These are phyloP conservation scores for Agrypnia vestita DNA, from an alignment of 1,140 invertebrate species.

Conservation along the genomic window DNA sequence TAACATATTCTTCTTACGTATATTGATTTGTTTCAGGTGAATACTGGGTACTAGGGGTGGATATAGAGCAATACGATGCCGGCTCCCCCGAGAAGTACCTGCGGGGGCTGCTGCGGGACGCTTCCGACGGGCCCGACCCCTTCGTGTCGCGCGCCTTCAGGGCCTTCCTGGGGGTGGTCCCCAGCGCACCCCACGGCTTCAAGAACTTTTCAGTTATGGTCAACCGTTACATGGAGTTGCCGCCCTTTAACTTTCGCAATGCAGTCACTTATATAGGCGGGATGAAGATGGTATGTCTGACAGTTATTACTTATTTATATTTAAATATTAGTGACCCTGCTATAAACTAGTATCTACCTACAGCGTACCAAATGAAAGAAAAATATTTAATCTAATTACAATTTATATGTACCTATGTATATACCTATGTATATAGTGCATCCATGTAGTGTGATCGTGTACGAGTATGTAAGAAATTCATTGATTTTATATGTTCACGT, in stretches of 20 bases:
- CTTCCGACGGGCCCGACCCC: constrained; percentile 71
- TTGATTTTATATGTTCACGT: too few species aligned
- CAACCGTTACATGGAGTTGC: constrained; percentile 84
- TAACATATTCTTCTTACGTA: too few species aligned
- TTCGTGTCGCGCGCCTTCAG: constrained; percentile 76
- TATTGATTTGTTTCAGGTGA: constrained; percentile 75
- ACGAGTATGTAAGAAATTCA: too few species aligned
- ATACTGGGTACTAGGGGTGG: constrained; percentile 93
- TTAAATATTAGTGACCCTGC: constrained; percentile 75
- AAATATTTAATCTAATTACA: too few species aligned
- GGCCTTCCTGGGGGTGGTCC: constrained; percentile 83
- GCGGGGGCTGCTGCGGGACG: constrained; percentile 79
- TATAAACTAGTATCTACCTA: too few species aligned
- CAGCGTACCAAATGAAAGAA: too few species aligned
- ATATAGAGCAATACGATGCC: constrained; percentile 89
- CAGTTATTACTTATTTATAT: constrained; percentile 61
- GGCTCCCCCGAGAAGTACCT: constrained; percentile 84
- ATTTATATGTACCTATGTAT: too few species aligned
- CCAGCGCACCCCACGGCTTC: constrained; percentile 80
- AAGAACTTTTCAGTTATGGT: constrained; percentile 84
- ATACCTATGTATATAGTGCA: too few species aligned
- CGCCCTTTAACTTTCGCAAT: constrained; percentile 91
- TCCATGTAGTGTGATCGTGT: too few species aligned
- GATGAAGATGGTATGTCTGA: constrained; percentile 77
- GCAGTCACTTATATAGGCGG: constrained; percentile 81